Percentiles rank a stretch among this genome's conserved stretches.
phyloP scores from a whole-genome alignment of 1,140 invertebrate genomes.

The Lucilia cuprina region DNA sequence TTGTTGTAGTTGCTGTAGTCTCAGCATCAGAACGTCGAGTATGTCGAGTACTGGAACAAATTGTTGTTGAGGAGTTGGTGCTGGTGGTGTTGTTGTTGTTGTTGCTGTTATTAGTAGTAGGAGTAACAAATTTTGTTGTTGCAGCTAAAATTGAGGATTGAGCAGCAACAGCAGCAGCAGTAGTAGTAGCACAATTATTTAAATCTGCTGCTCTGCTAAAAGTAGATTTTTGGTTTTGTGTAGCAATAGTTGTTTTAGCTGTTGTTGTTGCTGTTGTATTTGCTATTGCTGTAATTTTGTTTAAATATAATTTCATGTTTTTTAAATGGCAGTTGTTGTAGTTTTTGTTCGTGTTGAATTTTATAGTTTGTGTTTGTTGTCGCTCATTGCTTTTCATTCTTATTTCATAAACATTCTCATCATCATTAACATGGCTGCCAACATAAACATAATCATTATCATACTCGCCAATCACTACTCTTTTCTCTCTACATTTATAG shows the following conservation, averaged over 20 bases:
- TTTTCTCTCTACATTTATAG: background rate
- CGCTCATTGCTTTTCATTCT: background rate
- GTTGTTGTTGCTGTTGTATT: conserved; percentile 40
- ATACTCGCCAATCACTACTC: background rate
- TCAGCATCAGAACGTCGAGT: background rate
- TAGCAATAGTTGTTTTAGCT: conserved; percentile 12
- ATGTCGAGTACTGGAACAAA: background rate
- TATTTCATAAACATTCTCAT: background rate
- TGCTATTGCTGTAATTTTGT: conserved; percentile 21
- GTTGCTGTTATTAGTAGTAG: background rate
- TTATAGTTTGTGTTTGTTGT: background rate
- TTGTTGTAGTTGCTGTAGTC: background rate
- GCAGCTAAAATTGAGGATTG: too few species aligned
- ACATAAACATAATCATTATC: background rate
- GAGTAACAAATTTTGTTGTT: too few species aligned
- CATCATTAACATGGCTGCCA: background rate
- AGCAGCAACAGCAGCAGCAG: too few species aligned
- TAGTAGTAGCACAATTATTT: too few species aligned
- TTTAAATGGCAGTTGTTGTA: conserved; percentile 28
- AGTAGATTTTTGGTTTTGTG: too few species aligned
- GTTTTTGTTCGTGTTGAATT: background rate
- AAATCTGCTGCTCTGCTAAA: too few species aligned
- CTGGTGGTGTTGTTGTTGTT: conserved; percentile 38
- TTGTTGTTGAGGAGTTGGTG: background rate
- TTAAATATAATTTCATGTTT: conserved; percentile 23